Base-by-base conservation (phyloP, 2,797 vertebrate genomes). In the Cygnus olor region DNA sequence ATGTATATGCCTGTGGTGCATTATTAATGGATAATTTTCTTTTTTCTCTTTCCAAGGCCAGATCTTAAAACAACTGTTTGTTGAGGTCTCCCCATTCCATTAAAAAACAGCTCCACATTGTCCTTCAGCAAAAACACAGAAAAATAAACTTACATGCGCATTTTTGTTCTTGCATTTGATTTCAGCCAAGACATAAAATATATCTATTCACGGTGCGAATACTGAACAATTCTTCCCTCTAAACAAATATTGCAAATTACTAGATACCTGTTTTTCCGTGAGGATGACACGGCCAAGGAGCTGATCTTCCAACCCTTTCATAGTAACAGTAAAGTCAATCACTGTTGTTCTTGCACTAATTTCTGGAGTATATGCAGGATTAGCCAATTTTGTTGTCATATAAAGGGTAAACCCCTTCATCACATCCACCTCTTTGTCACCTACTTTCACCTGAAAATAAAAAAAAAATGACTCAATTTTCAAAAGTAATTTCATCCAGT, bases 291-390 rank as follows among this genome's bases (percentile, higher is more conserved):
- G 97, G 16, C 98, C 98, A 93, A 99, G 98, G 47, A 99, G 98
- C 94, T 99, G 98, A 96, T 99, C 98, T 97, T 99, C 98, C 76
- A 99, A 95, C 6, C 98, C 98, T 89, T 97, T 97, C 97, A 98
- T 94, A 36, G 98, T 99, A 66, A 99, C 98, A 4, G 98, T 99
- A 91, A 99, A 99, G 95, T 99, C 98, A 60, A 99, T 98, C 91
- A 99, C 97, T 3, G 98, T 98, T 1, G 98, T 98, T 94, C 98
- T 98, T 86, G 98, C 98, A 58, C 98, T 98, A 51, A 99, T 97
- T 97, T 99, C 98, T 9, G 98, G 98, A 69, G 98, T 98, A 95
- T 98, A 99, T 5, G 97, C 97, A 5, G 98, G 98, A 93, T 99
- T 99, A 54, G 98, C 96, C 96, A 99, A 88, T 95, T 99, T 99